These are phyloP conservation scores for Oceanodroma leucorhoa DNA, from an alignment of 2,797 vertebrate species.

Conservation along the genomic window DNA sequence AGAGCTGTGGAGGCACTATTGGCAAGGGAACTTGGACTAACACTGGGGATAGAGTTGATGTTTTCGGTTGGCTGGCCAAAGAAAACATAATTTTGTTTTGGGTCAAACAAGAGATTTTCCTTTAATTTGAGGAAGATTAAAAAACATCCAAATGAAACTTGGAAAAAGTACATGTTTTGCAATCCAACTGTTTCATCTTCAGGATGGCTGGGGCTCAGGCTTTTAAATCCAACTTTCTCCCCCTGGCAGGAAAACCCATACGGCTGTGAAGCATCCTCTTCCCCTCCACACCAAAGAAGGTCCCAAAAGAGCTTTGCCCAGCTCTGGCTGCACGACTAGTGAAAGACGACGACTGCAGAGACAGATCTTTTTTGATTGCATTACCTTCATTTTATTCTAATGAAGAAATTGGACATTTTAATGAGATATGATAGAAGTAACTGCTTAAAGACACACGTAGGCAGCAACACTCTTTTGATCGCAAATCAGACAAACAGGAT, in stretches of 20 bases:
- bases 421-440: background rate
- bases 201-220: background rate
- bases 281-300: background rate
- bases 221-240: background rate
- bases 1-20: background rate
- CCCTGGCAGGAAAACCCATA: conserved; percentile 3
- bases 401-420: background rate
- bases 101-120: conserved; percentile 43
- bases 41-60: background rate
- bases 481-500: conserved; percentile 44
- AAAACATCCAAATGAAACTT: conserved; percentile 22
- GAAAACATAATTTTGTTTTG: conserved; percentile 37
- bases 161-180: background rate
- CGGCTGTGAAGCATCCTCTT: background rate
- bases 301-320: background rate
- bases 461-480: conserved; percentile 45
- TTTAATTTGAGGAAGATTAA: conserved; percentile 44
- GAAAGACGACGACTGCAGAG: fast-evolving
- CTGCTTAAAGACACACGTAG: conserved; percentile 22
- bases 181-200: conserved; percentile 49
- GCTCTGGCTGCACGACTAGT: background rate
- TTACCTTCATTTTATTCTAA: background rate
- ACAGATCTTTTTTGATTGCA: background rate
- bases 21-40: background rate
- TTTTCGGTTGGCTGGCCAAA: background rate